These are phyloP conservation scores for Hyposmocoma kahamanoa DNA, from an alignment of 1,140 invertebrate species.

Conservation along the genomic window DNA sequence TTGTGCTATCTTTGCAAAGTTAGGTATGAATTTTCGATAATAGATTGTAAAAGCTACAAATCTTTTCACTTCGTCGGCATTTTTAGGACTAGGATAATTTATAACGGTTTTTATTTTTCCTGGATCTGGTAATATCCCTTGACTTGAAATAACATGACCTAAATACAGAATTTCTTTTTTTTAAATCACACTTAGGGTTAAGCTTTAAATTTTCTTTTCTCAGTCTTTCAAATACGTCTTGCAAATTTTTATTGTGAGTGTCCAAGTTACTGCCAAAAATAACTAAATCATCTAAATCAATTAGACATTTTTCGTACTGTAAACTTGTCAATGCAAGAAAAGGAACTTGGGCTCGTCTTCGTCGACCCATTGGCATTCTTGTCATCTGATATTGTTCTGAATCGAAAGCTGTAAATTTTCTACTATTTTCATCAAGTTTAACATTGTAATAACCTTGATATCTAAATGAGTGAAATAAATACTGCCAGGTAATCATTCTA, in stretches of 20 bases:
- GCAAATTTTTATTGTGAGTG: neutral
- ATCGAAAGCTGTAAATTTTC: neutral
- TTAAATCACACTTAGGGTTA: neutral
- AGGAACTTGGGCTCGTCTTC: neutral
- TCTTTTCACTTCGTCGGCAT: neutral
- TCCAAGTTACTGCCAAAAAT: neutral
- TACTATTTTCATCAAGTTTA: neutral
- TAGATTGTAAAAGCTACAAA: neutral
- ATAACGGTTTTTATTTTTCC: neutral
- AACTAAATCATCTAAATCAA: neutral
- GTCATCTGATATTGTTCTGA: constrained; percentile 1
- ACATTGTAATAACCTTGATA: neutral
- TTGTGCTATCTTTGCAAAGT: neutral
- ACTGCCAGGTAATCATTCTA: neutral
- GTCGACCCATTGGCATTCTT: neutral
- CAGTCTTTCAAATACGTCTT: neutral
- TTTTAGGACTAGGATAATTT: neutral
- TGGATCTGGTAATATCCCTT: neutral
- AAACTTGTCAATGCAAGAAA: neutral
- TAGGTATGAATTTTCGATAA: neutral
- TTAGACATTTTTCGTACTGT: neutral
- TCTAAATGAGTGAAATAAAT: neutral
- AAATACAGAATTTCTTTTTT: constrained; percentile 1
- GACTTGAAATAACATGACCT: neutral
- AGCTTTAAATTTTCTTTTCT: neutral